Percentiles rank a stretch among this genome's conserved stretches.
Conservation (phyloP, 2,113 vertebrate genomes). For the Peromyscus maniculatus region DNA sequence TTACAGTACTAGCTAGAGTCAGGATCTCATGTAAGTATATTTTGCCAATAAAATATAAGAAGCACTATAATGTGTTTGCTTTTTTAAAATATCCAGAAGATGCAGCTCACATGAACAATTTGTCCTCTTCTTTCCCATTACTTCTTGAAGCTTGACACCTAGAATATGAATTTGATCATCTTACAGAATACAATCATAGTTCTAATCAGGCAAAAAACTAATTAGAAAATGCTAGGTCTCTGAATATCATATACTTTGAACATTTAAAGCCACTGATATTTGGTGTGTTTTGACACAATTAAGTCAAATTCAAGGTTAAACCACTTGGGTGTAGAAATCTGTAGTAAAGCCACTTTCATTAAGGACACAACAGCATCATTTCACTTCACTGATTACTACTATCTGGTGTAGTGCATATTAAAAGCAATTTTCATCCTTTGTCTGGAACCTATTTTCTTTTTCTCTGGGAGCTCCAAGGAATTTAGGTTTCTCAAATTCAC, state of each 20-base stretch:
- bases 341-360: not conserved
- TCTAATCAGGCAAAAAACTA: not conserved
- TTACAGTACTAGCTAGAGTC: not conserved
- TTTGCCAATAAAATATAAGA: not conserved
- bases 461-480: not conserved
- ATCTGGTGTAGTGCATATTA: not conserved
- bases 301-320: not conserved
- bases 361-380: not conserved
- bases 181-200: not conserved
- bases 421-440: not conserved
- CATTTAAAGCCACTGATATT: not conserved
- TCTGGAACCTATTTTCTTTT: not conserved
- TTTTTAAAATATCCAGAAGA: not conserved
- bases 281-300: not conserved
- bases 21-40: not conserved
- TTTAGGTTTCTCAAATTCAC: not conserved
- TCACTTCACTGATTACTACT: not conserved
- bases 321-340: not conserved
- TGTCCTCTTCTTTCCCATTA: not conserved
- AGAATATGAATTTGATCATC: not conserved
- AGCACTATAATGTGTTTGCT: not conserved
- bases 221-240: not conserved
- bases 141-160: not conserved
- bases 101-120: not conserved
- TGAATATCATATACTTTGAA: not conserved